Conservation (phyloP, 2,113 vertebrate species). For the Corythoichthys intestinalis region DNA sequence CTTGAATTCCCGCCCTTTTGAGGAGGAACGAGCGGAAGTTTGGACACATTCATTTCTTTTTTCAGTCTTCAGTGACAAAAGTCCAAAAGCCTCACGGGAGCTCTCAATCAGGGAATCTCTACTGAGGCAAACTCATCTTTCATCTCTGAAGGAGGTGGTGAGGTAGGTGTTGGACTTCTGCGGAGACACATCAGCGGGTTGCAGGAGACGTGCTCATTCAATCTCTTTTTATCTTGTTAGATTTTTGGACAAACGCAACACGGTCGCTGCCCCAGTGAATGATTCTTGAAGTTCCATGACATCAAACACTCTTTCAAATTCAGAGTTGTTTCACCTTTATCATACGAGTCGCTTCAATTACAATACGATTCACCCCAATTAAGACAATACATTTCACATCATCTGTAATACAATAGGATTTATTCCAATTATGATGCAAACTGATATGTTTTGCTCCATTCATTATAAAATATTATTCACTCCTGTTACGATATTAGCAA, state of each 20-base stretch:
- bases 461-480: background rate
- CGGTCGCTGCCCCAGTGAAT: background rate
- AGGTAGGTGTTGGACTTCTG: background rate
- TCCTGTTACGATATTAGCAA: background rate
- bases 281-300: background rate
- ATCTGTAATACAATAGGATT: background rate
- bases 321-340: background rate
- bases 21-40: background rate
- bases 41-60: background rate
- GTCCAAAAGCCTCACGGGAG: background rate
- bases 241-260: background rate
- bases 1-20: constrained; percentile 13
- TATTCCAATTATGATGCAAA: background rate
- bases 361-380: background rate
- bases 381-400: background rate
- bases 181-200: background rate
- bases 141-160: background rate
- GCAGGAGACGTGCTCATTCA: background rate
- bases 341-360: background rate
- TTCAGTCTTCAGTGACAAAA: background rate
- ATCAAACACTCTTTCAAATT: background rate
- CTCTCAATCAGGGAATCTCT: background rate
- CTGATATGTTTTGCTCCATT: background rate
- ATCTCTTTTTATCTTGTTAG: background rate
- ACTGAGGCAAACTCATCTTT: background rate